Evolutionary conservation across 2,797 vertebrate species (phyloP), one percentile per base, ranked within the genome.

Genomic region (Podarcis lilfordi): DNA sequence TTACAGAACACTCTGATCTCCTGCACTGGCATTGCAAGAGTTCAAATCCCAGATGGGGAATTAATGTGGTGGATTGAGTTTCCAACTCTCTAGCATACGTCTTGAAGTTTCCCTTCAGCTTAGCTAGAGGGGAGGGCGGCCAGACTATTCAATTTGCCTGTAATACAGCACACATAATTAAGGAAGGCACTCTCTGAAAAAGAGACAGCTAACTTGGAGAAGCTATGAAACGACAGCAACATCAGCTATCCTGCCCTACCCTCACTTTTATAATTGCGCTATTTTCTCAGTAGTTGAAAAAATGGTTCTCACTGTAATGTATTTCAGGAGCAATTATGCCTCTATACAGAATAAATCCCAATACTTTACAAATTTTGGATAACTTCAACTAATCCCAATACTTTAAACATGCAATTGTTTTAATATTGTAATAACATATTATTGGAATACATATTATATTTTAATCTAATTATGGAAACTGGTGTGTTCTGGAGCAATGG

Each of bases 41-140:
- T 95, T 97, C 96, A 97, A 93, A 95, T 95, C 94, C 93, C 93
- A 97, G 95, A 96, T 83, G 93, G 95, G 96, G 96, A 96, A 95
- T 94, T 93, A 95, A 93, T 96, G 95, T 96, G 91, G 66, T 89
- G 92, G 72, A 93, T 95, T 94, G 94, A 95, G 91, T 96, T 96
- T 96, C 95, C 94, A 94, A 78, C 90, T 95, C 93, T 84, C 87
- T 74, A 89, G 92, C 88, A 90, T 91, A 85, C 86, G 88, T 92
- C 94, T 92, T 87, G 88, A 94, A 94, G 89, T 91, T 87, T 94
- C 93, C 92, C 87, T 79, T 91, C 90, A 88, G 93, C 88, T 90
- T 92, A 50, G 88, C 88, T 89, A 87, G 94, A 94, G 87, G 84
- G 74, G 69, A 93, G 87, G 92, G 93, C 86, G 88, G 35, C 77